Conservation (phyloP, 2,113 vertebrate species). For the Hyla sarda region DNA sequence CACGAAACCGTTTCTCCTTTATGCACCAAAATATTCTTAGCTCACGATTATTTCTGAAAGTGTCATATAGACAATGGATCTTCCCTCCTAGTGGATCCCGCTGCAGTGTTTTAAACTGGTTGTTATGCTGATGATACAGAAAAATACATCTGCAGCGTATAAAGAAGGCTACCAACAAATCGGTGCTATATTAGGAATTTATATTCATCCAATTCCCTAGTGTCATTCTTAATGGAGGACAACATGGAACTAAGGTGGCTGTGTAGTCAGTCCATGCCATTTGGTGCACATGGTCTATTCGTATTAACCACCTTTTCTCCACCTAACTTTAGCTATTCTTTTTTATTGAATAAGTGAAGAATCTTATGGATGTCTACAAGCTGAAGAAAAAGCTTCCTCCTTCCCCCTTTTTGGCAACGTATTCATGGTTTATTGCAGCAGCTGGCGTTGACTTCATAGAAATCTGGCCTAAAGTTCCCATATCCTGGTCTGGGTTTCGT, state of each 20-base stretch:
- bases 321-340: background rate
- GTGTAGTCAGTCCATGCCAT: background rate
- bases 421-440: conserved; percentile 29
- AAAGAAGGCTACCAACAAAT: background rate
- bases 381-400: conserved; percentile 10
- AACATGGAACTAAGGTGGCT: background rate
- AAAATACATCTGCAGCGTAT: background rate
- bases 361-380: background rate
- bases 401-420: conserved; percentile 41
- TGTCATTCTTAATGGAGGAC: background rate
- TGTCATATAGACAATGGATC: background rate
- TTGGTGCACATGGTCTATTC: background rate
- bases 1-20: too few species aligned
- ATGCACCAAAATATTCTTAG: too few species aligned
- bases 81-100: background rate
- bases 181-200: background rate
- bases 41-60: too few species aligned
- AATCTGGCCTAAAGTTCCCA: conserved; percentile 42
- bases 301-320: background rate
- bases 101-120: background rate
- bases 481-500: conserved; percentile 45
- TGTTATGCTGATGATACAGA: background rate
- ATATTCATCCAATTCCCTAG: background rate
- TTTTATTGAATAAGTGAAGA: background rate
- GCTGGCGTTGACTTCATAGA: conserved; percentile 42